Conservation (phyloP, 2,888 invertebrate genomes). For the Limulus polyphemus region DNA sequence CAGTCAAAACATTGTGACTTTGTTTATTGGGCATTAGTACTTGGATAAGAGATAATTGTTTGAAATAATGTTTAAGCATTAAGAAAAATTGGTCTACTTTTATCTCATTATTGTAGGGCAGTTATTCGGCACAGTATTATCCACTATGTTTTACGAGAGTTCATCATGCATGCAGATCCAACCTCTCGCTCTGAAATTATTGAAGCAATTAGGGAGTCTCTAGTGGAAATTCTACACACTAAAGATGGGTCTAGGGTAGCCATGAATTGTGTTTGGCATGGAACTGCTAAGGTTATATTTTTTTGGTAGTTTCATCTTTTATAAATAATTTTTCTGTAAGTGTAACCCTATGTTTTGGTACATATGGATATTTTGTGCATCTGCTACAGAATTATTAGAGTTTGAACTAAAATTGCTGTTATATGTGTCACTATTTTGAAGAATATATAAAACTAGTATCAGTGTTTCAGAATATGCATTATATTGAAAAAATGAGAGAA, state of each 20-base stretch:
- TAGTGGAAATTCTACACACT: constrained; percentile 56
- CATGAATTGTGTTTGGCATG: constrained; percentile 74
- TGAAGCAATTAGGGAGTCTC: constrained; percentile 52
- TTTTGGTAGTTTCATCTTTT: no score
- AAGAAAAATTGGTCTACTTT: background rate
- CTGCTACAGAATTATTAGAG: no score
- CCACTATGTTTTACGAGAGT: constrained; percentile 70
- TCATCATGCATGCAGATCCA: constrained; percentile 45
- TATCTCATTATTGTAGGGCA: constrained; percentile 31
- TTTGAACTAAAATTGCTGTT: no score
- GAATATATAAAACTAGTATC: no score
- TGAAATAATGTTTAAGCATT: background rate
- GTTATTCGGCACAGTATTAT: constrained; percentile 48
- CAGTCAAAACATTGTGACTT: no score
- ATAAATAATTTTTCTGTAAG: no score
- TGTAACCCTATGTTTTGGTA: no score
- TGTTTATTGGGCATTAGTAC: background rate
- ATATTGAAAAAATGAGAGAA: no score
- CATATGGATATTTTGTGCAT: no score
- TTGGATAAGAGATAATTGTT: background rate
- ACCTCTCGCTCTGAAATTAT: constrained; percentile 50
- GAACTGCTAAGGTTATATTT: constrained; percentile 43
- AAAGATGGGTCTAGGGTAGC: constrained; percentile 68
- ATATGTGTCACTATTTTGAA: no score
- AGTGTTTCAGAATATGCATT: no score